phyloP scores from a whole-genome alignment of 2,113 vertebrate species.

The Nettapus auritus region DNA sequence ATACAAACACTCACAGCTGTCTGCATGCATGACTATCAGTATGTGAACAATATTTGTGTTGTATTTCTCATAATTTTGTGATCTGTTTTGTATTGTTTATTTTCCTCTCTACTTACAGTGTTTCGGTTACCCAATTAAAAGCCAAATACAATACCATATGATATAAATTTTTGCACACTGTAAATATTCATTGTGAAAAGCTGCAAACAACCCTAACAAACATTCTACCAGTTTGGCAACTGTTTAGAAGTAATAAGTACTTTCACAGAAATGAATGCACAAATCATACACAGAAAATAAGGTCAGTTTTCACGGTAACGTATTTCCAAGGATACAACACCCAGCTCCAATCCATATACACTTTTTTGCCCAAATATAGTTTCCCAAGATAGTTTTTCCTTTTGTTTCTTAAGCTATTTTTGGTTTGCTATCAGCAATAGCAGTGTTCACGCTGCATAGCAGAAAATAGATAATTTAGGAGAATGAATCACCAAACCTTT shows the following conservation, averaged over 20 bases:
- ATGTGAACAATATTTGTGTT: background rate
- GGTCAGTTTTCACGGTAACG: background rate
- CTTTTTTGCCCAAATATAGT: background rate
- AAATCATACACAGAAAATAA: background rate
- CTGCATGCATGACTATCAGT: background rate
- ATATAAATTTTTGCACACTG: background rate
- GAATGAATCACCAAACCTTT: background rate
- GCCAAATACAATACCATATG: background rate
- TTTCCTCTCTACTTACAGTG: background rate
- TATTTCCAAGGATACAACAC: background rate
- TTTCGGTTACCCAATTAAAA: background rate
- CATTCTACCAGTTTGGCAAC: background rate
- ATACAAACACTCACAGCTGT: background rate
- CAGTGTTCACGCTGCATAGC: background rate
- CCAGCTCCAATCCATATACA: background rate
- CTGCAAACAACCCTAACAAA: background rate
- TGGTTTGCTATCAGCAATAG: background rate
- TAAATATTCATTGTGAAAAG: conserved; percentile 16
- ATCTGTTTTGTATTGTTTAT: background rate
- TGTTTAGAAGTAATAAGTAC: background rate
- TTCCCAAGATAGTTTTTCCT: background rate
- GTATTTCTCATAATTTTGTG: background rate
- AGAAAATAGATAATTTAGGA: conserved; percentile 21
- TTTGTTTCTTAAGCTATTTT: background rate
- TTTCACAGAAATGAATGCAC: background rate